Evolutionary conservation across 2,113 vertebrate genomes (phyloP).

Genomic region (Tautogolabrus adspersus): DNA sequence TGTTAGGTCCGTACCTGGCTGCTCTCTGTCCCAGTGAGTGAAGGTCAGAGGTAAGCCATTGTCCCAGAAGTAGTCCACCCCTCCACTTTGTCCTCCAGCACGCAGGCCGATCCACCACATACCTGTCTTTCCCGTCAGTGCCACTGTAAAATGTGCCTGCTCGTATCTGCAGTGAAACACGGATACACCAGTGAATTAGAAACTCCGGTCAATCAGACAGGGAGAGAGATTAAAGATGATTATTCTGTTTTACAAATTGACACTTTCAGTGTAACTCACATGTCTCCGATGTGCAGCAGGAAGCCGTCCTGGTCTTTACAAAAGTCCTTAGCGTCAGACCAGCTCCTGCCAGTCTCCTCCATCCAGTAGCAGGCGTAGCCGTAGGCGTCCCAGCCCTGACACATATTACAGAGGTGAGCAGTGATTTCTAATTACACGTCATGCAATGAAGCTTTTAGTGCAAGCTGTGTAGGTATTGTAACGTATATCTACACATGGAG

Average conservation of each 20-base stretch:
- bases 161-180: constrained; percentile 77
- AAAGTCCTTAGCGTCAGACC: constrained; percentile 79
- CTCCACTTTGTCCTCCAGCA: constrained; percentile 69
- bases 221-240: too few relatives aligned
- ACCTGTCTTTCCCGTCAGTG: constrained; percentile 67
- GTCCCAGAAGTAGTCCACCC: constrained; percentile 85
- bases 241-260: not conserved
- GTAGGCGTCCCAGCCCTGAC: constrained; percentile 84
- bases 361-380: constrained; percentile 84
- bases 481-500: not conserved
- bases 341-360: constrained; percentile 74
- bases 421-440: not conserved
- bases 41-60: constrained; percentile 74
- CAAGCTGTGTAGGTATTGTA: not conserved
- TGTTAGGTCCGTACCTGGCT: constrained; percentile 75
- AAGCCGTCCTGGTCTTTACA: constrained; percentile 67
- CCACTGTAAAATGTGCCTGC: constrained; percentile 83
- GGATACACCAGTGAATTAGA: not conserved
- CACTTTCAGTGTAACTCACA: constrained; percentile 66
- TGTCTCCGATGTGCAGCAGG: constrained; percentile 82
- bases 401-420: not conserved
- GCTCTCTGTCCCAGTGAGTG: constrained; percentile 83
- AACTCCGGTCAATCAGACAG: not conserved
- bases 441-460: not conserved
- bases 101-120: constrained; percentile 84